These are phyloP conservation scores for Osmerus eperlanus DNA, from an alignment of 2,113 vertebrate species.

Conservation along the genomic window DNA sequence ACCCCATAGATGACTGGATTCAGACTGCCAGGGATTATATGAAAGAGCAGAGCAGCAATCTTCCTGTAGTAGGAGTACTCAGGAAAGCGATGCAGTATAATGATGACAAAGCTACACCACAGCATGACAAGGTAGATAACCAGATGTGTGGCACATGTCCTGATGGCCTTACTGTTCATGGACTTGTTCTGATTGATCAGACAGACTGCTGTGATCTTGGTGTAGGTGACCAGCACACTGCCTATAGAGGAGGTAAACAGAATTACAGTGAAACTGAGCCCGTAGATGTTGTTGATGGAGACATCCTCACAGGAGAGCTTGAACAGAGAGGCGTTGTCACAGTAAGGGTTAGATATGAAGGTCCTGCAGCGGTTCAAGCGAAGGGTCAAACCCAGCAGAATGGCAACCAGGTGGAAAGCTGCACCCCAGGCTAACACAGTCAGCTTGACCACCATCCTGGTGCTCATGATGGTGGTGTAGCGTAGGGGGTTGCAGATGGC, in stretches of 20 bases:
- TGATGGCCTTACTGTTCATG: slow-evolving; percentile 64
- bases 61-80: slow-evolving; percentile 49
- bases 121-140: slow-evolving; percentile 48
- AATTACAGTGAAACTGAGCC: slow-evolving; percentile 48
- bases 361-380: slow-evolving; percentile 59
- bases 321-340: slow-evolving; percentile 64
- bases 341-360: slow-evolving; percentile 42
- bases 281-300: slow-evolving; percentile 58
- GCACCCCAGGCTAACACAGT: slow-evolving; percentile 52
- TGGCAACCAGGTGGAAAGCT: slow-evolving; percentile 38
- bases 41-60: slow-evolving; percentile 39
- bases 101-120: neutral
- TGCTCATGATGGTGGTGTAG: slow-evolving; percentile 57
- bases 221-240: slow-evolving; percentile 55
- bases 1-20: slow-evolving; percentile 60
- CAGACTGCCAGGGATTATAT: slow-evolving; percentile 46
- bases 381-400: slow-evolving; percentile 55
- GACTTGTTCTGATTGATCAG: slow-evolving; percentile 51
- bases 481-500: slow-evolving; percentile 65
- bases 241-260: slow-evolving; percentile 51
- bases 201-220: slow-evolving; percentile 52
- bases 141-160: slow-evolving; percentile 65
- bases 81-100: slow-evolving; percentile 58
- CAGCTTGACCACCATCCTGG: slow-evolving; percentile 51
- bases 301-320: slow-evolving; percentile 63